Evolutionary conservation across 1,140 invertebrate species (phyloP), one percentile per base, ranked within the genome.

Genomic region (Aleiodes sp.): DNA sequence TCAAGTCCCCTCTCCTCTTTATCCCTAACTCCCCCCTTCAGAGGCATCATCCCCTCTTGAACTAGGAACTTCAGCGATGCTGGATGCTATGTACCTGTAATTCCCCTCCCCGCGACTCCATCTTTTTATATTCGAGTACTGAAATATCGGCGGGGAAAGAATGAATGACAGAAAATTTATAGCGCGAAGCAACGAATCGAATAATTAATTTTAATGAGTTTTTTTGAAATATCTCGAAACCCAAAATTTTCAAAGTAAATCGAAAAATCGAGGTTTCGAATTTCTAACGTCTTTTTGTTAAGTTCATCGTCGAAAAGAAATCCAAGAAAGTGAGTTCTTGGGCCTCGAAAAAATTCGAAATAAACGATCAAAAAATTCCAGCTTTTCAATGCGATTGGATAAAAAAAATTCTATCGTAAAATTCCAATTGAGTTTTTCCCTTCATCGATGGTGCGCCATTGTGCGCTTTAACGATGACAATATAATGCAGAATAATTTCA

Each of bases 61-160:
- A 66, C 37, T 31, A 65, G 62, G 26, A 16, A 21, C 46, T 52
- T 16, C 46, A 52, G 46, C 46, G 46, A 52, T 52, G 46, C 46
- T 52, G 46, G 46, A 21, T 24, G 21, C 21, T 21, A 52, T 52
- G 46, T 52, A 52, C 46, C 46, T 52, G 46, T 52, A 52, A 52
- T 52, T 52, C 46, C 21, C 2, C 21, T 9, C 46, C 21, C 9
- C 21, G 26, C 46, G 10, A 52, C 21, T 52, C 26, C 21, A 52
- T 21, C 4, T 43, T 43, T 43, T 43, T 16, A 7, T n/a, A n/a
- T 43, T 16, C 19, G 8, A 43, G 12, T n/a, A 16, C 14, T 43
- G 12, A 16, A 16, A n/a, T 43, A 43, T 4, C 1, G 19, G 39
- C 3, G 7, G 19, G n/a, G n/a, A n/a, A n/a, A n/a, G n/a, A n/a